phyloP scores from a whole-genome alignment of 2,797 vertebrate genomes.

The Chaetodon trifasciatus region DNA sequence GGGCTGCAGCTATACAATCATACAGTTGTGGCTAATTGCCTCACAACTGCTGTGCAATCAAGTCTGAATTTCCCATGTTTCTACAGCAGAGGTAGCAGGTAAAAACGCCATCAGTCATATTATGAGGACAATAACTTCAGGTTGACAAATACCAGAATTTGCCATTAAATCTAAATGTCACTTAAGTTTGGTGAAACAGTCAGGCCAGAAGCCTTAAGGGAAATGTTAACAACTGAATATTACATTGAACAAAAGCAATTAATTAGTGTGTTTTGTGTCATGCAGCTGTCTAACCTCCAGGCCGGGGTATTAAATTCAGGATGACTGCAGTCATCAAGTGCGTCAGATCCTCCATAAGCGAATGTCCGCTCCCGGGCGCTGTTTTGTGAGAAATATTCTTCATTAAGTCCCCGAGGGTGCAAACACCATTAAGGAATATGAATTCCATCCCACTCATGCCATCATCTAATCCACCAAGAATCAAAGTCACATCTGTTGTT shows the following conservation, averaged over 20 bases:
- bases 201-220: slow-evolving; percentile 78
- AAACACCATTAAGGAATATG: slow-evolving; percentile 68
- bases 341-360: slow-evolving; percentile 34
- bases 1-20: not conserved
- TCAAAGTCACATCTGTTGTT: slow-evolving; percentile 72
- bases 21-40: not conserved
- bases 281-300: slow-evolving; percentile 77
- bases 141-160: slow-evolving; percentile 27
- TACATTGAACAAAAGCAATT: slow-evolving; percentile 87
- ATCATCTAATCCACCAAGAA: slow-evolving; percentile 63
- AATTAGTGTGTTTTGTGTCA: slow-evolving; percentile 85
- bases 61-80: slow-evolving; percentile 1
- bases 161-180: slow-evolving; percentile 68
- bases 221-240: slow-evolving; percentile 87
- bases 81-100: not conserved
- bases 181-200: slow-evolving; percentile 74
- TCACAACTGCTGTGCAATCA: not conserved
- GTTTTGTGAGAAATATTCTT: slow-evolving; percentile 46
- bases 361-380: slow-evolving; percentile 24
- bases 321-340: slow-evolving; percentile 46
- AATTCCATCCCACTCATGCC: slow-evolving; percentile 53
- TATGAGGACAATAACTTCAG: not conserved
- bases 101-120: not conserved
- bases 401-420: slow-evolving; percentile 49
- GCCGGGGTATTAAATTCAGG: slow-evolving; percentile 51